Conservation (phyloP, 1,140 invertebrate species). For the Drosophila lowei region DNA sequence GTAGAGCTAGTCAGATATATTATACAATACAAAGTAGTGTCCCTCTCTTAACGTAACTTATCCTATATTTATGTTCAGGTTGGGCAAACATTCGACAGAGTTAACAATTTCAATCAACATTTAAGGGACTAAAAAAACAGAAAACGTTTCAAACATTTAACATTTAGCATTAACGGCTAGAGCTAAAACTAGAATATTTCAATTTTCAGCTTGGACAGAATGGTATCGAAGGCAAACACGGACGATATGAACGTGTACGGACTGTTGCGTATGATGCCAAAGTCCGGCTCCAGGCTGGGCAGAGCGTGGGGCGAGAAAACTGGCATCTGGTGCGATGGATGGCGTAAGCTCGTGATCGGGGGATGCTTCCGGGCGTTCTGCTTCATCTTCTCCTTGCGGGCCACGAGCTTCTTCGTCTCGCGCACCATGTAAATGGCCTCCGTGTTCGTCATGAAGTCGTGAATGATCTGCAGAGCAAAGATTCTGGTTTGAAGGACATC, state of each 20-base stretch:
- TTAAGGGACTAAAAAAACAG: conserved; percentile 38
- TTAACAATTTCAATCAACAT: conserved; percentile 18
- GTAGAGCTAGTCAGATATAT: conserved; percentile 1
- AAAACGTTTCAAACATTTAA: conserved; percentile 39
- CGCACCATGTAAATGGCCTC: conserved; percentile 80
- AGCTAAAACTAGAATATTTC: conserved; percentile 50
- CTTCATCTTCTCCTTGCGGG: conserved; percentile 82
- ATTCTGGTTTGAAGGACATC: not conserved
- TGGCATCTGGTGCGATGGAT: conserved; percentile 26
- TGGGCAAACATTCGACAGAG: conserved; percentile 6
- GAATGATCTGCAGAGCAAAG: conserved; percentile 62
- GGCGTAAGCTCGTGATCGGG: conserved; percentile 19
- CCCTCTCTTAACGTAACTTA: conserved; percentile 3
- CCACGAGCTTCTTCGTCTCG: conserved; percentile 80
- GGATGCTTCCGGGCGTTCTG: conserved; percentile 71
- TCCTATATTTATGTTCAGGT: not conserved
- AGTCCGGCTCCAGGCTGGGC: conserved; percentile 77
- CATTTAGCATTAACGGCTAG: conserved; percentile 13
- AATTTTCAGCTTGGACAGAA: conserved; percentile 68
- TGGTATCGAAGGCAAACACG: conserved; percentile 79
- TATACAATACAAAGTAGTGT: not conserved
- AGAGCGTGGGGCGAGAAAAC: conserved; percentile 54
- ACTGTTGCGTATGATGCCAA: conserved; percentile 68
- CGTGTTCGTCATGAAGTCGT: conserved; percentile 75
- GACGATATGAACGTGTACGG: conserved; percentile 81